phyloP scores from a whole-genome alignment of 1,140 invertebrate genomes.

The Epicauta chinensis region DNA sequence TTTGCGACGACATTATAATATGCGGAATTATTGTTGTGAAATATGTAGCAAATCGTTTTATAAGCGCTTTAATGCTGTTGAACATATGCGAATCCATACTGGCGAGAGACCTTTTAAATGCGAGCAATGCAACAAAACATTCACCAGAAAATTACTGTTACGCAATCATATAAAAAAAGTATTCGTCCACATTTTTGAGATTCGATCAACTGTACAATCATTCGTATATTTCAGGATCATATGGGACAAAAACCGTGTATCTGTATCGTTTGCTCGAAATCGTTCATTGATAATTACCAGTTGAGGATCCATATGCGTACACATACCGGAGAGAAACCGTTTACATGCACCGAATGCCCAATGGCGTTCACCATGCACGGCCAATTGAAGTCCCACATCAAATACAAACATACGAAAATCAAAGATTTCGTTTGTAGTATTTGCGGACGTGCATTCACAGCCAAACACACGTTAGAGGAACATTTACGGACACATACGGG shows the following conservation, averaged over 20 bases:
- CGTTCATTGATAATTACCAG: slow-evolving; percentile 10
- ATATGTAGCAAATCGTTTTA: slow-evolving; percentile 17
- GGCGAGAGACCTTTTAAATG: slow-evolving; percentile 17
- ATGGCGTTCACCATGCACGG: slow-evolving; percentile 11
- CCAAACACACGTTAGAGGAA: slow-evolving; percentile 11
- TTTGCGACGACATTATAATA: slow-evolving; percentile 9
- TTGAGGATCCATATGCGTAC: slow-evolving; percentile 15
- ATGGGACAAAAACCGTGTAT: slow-evolving; percentile 3
- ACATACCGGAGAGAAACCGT: slow-evolving; percentile 17
- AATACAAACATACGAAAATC: slow-evolving; percentile 17
- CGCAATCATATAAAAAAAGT: slow-evolving; percentile 14
- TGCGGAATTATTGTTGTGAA: slow-evolving; percentile 14
- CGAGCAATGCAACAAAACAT: slow-evolving; percentile 9
- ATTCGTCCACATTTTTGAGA: neutral
- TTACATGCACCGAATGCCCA: slow-evolving; percentile 7
- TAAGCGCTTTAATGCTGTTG: slow-evolving; percentile 9
- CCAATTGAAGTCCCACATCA: slow-evolving; percentile 15
- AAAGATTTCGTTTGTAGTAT: slow-evolving; percentile 12
- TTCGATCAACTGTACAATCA: neutral
- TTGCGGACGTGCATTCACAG: slow-evolving; percentile 7
- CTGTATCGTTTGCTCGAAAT: slow-evolving; percentile 8
- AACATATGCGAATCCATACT: slow-evolving; percentile 18
- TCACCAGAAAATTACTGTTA: slow-evolving; percentile 9
- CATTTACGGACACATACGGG: slow-evolving; percentile 12
- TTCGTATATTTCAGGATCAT: slow-evolving; percentile 3